phyloP scores from a whole-genome alignment of 2,888 invertebrate genomes.

The Scaptomyza parva region DNA sequence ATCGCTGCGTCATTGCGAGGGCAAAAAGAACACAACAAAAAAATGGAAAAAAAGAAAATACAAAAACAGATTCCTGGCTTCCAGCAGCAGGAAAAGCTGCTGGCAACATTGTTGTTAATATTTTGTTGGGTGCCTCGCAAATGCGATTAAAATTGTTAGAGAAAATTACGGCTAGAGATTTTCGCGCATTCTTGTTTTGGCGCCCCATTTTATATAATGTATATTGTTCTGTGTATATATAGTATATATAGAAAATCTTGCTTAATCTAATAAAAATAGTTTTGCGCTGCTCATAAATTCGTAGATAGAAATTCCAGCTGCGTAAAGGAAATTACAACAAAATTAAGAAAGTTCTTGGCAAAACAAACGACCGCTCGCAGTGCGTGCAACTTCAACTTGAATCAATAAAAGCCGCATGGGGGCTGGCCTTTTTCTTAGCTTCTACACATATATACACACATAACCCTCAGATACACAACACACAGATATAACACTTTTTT shows the following conservation, averaged over 20 bases:
- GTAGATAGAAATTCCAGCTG: constrained; percentile 81
- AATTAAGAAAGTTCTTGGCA: constrained; percentile 74
- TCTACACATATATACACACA: not conserved
- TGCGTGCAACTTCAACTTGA: constrained; percentile 78
- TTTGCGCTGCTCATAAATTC: constrained; percentile 72
- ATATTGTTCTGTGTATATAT: constrained; percentile 15
- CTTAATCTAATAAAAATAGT: constrained; percentile 81
- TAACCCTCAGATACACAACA: constrained; percentile 6
- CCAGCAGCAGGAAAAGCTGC: not conserved
- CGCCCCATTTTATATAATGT: constrained; percentile 15
- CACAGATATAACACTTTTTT: constrained; percentile 14
- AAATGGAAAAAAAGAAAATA: not conserved
- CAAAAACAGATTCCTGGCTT: constrained; percentile 35
- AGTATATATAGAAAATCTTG: constrained; percentile 26
- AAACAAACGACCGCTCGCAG: constrained; percentile 54
- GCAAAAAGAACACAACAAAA: constrained; percentile 10
- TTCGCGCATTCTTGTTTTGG: constrained; percentile 50
- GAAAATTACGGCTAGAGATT: constrained; percentile 72
- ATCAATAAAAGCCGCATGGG: constrained; percentile 77
- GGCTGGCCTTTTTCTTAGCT: constrained; percentile 29
- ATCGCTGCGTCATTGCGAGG: constrained; percentile 50
- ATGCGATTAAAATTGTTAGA: constrained; percentile 81
- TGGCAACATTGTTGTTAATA: constrained; percentile 73
- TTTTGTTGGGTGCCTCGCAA: constrained; percentile 60
- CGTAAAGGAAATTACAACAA: constrained; percentile 78